Evolutionary conservation across 1,140 invertebrate genomes (phyloP), one percentile per base, ranked within the genome.

Genomic region (Proctacanthus coquilletti): DNA sequence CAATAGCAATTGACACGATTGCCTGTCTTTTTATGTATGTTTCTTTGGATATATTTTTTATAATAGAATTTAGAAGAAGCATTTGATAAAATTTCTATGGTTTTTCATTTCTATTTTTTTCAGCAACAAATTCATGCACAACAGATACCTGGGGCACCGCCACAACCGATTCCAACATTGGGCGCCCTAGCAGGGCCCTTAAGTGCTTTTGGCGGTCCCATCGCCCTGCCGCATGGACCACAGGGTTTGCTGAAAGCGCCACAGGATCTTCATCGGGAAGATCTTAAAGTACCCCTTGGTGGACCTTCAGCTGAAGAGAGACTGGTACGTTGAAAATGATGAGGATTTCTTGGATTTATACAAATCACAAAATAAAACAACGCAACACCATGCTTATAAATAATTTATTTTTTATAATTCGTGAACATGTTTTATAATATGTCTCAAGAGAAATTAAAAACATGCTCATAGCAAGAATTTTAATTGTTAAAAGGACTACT

Each of bases 121-220:
- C 53, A 68, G 65, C 65, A 69, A 62, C 66, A 69, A 56, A 64
- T 64, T 46, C 62, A 64, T 45, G 61, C 60, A 40, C 61, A 63
- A 48, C 60, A 62, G 42, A 53, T 61, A 42, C 60, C 60, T 17
- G 58, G 60, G 27, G 51, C 53, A 25, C 60, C 60, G 15, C 59
- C 56, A 40, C 60, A 59, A 34, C 54, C 53, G 32, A 61, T 61
- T 44, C 54, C 56, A 39, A 50, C 51, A 33, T 39, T 61, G 30
- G 60, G 55, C 39, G 46, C 45, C 30, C 37, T 42, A 31, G 36
- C 33, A 15, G 52, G 46, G n/a, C 57, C 60, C 14, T 56, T 60
- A 40, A 51, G 58, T n/a, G 58, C 61, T 18, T 51, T 60, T 42
- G 56, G 54, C 19, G 53, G 53, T 21, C 53, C 54, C 31, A 60